Conservation (phyloP, 2,888 invertebrate genomes). For the Arrhopalites spinosus region DNA sequence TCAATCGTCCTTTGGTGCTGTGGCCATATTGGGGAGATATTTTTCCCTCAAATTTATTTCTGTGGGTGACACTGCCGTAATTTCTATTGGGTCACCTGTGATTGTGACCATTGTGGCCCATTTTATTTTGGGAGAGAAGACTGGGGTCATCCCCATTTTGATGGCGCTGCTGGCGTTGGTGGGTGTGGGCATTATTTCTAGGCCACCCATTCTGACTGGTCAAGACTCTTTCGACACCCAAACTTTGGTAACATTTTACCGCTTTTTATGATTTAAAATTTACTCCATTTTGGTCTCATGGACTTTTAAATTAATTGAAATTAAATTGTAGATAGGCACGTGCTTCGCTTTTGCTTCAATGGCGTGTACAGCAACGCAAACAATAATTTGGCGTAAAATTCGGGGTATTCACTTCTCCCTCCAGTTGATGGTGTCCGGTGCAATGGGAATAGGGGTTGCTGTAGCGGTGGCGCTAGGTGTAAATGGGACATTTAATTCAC, state of each 20-base stretch:
- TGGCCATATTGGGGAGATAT: slow-evolving; percentile 50
- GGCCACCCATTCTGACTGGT: slow-evolving; percentile 52
- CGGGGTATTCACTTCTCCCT: slow-evolving; percentile 52
- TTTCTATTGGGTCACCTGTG: slow-evolving; percentile 51
- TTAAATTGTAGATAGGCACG: slow-evolving; percentile 49
- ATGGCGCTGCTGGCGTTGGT: slow-evolving; percentile 35
- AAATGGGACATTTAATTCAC: too few species aligned
- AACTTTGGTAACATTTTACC: slow-evolving; percentile 44
- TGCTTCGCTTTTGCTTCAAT: slow-evolving; percentile 48
- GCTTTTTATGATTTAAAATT: not conserved
- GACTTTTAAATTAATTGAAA: not conserved
- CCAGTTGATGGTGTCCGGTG: slow-evolving; percentile 50
- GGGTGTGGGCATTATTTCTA: slow-evolving; percentile 37
- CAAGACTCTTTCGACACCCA: slow-evolving; percentile 43
- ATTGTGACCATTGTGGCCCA: slow-evolving; percentile 52
- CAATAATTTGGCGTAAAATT: slow-evolving; percentile 51
- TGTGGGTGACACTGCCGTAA: slow-evolving; percentile 51
- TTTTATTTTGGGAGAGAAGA: slow-evolving; percentile 50
- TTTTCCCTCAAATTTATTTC: slow-evolving; percentile 51
- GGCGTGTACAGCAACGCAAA: slow-evolving; percentile 48
- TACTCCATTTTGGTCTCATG: not conserved
- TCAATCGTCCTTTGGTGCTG: slow-evolving; percentile 34
- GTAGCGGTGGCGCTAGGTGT: too few species aligned
- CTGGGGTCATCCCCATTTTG: slow-evolving; percentile 48
- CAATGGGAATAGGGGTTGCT: slow-evolving; percentile 43